Evolutionary conservation across 2,797 vertebrate genomes (phyloP).

Genomic region (Acestrorhynchus altus): DNA sequence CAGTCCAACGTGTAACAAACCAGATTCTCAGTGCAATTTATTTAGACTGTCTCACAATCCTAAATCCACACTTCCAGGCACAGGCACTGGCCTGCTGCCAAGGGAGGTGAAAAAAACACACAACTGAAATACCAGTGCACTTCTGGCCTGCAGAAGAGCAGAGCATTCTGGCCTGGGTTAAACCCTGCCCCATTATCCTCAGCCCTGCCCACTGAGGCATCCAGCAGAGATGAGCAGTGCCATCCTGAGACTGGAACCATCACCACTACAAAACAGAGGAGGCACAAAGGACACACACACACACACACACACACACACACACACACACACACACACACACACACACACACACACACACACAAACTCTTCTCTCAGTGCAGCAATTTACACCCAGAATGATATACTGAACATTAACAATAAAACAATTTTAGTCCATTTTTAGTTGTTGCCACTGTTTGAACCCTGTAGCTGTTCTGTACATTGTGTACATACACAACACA

Average conservation of each 20-base stretch:
- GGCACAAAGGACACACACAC: conserved; percentile 10
- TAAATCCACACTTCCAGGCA: neutral
- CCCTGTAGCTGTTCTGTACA: too few relatives aligned
- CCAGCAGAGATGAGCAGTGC: conserved; percentile 41
- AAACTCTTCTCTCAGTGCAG: neutral
- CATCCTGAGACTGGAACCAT: conserved; percentile 40
- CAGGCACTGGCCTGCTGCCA: neutral
- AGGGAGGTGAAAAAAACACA: neutral
- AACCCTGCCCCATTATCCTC: neutral
- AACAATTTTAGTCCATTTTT: too few relatives aligned
- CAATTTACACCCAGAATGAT: neutral
- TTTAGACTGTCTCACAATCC: neutral
- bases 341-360: neutral
- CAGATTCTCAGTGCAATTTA: conserved; percentile 2
- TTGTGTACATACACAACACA: too few relatives aligned
- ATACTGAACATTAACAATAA: too few relatives aligned
- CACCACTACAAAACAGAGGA: conserved; percentile 12
- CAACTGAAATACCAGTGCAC: neutral
- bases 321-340: neutral
- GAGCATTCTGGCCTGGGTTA: neutral
- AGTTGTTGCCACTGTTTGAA: too few relatives aligned
- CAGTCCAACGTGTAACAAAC: neutral
- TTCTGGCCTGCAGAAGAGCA: neutral
- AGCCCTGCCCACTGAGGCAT: conserved; percentile 4
- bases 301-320: neutral